Evolutionary conservation across 1,140 invertebrate genomes (phyloP).

Genomic region (Ips typographus): DNA sequence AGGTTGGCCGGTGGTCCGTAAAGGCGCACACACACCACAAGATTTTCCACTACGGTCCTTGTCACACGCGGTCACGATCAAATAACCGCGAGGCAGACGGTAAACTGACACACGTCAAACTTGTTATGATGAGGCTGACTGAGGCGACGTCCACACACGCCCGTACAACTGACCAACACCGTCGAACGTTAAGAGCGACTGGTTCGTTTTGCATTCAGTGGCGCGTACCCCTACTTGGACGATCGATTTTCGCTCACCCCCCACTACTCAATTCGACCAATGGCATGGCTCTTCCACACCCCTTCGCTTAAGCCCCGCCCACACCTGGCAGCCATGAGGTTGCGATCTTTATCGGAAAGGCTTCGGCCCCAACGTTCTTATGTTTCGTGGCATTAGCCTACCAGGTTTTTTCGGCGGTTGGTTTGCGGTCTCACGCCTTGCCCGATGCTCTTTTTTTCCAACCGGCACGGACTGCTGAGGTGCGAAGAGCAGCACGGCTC

Average conservation of each 20-base stretch:
- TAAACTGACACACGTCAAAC: slow-evolving; percentile 17
- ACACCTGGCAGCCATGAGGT: slow-evolving; percentile 50
- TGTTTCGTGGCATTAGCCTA: slow-evolving; percentile 39
- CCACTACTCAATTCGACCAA: slow-evolving; percentile 27
- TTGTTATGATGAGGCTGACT: slow-evolving; percentile 18
- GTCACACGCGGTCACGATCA: background rate
- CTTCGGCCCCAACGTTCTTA: slow-evolving; percentile 34
- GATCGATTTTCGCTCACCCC: slow-evolving; percentile 40
- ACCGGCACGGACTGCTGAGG: background rate
- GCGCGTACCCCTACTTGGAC: slow-evolving; percentile 38
- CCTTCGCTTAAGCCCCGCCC: slow-evolving; percentile 37
- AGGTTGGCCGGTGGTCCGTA: slow-evolving; percentile 40
- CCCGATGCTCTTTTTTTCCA: slow-evolving; percentile 25
- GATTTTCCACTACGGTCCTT: slow-evolving; percentile 5
- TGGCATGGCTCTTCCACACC: slow-evolving; percentile 35
- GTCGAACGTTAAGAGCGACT: slow-evolving; percentile 36
- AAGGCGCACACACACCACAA: slow-evolving; percentile 5
- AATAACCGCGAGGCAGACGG: background rate
- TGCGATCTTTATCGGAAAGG: slow-evolving; percentile 46
- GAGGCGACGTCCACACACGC: slow-evolving; percentile 5
- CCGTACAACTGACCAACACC: slow-evolving; percentile 20
- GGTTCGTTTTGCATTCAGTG: slow-evolving; percentile 30
- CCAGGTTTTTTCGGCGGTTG: slow-evolving; percentile 37
- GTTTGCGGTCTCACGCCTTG: slow-evolving; percentile 34
- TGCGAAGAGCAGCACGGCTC: background rate